Evolutionary conservation across 2,113 vertebrate species (phyloP).

Genomic region (Tapirus terrestris): DNA sequence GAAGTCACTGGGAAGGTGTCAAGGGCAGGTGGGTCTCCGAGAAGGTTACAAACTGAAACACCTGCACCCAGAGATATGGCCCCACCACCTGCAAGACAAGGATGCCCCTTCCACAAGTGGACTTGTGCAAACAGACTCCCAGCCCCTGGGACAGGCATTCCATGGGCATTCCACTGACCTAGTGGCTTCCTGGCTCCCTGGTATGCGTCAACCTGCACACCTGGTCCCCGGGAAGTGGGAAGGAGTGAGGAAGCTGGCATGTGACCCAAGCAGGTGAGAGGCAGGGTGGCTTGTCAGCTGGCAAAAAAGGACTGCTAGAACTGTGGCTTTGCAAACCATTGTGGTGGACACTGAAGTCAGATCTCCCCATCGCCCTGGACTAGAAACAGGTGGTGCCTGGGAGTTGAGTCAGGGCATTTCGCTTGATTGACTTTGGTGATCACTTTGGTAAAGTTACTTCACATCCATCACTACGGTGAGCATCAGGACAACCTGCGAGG

Average conservation of each 20-base stretch:
- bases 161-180: neutral
- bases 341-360: neutral
- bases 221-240: neutral
- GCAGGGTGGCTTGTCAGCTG: neutral
- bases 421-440: neutral
- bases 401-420: neutral
- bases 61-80: neutral
- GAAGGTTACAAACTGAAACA: neutral
- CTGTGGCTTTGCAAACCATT: neutral
- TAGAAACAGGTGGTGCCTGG: neutral
- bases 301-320: neutral
- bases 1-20: conserved; percentile 9
- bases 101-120: conserved; percentile 16
- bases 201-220: neutral
- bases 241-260: neutral
- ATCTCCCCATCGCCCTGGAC: neutral
- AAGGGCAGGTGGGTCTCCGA: conserved; percentile 15
- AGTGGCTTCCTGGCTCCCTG: neutral
- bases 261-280: neutral
- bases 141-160: neutral
- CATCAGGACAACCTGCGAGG: rapidly evolving
- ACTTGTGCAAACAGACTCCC: neutral
- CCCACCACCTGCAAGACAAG: neutral
- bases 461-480: neutral
- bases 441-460: neutral